Base-by-base conservation (phyloP, 1,140 invertebrate genomes). In the Drosophila equinoxialis region DNA sequence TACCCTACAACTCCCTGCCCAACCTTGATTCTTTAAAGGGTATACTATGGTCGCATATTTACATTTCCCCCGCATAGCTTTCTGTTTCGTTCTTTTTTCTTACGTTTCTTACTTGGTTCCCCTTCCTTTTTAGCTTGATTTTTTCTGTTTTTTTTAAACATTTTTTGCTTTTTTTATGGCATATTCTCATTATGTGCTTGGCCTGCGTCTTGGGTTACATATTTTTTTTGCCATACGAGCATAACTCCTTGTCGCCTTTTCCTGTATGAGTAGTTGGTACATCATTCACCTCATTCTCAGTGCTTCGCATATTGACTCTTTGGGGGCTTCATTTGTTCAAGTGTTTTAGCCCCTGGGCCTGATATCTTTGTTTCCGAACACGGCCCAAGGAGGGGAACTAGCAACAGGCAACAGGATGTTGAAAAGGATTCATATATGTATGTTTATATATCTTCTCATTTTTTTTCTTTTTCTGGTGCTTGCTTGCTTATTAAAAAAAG, bases 131-230 rank as follows among this genome's bases (percentile, higher is more conserved):
- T 33, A 54, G 30, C n/a, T 63, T 55, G 58, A 17, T 77, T 76
- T 57, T 11, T 67, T 60, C 58, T 48, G 55, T 59, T 69, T 62
- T 59, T 69, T 62, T 75, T 76, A 68, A 30, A 39, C 26, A 41
- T 74, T 60, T 72, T 41, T 65, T 48, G 54, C 54, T 73, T 62
- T 75, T 76, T 70, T 74, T 65, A 58, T 74, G 72, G 66, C 71
- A 62, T 89, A 81, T 83, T 51, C 80, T 87, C 80, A 87, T 87
- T 87, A 87, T 89, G 84, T 87, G 83, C 72, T 71, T 63, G 69
- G 77, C 67, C 73, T 78, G 57, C 84, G 84, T 87, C 84, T 87
- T 87, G 80, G 74, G 71, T 87, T 87, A 90, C 84, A 87, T 85
- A 87, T 84, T 89, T 87, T 42, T 71, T 30, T 30, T 30, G 30